Percentiles rank a stretch among this genome's conserved stretches.
Conservation (phyloP, 1,140 invertebrate species). For the Medauroidea extradentata region DNA sequence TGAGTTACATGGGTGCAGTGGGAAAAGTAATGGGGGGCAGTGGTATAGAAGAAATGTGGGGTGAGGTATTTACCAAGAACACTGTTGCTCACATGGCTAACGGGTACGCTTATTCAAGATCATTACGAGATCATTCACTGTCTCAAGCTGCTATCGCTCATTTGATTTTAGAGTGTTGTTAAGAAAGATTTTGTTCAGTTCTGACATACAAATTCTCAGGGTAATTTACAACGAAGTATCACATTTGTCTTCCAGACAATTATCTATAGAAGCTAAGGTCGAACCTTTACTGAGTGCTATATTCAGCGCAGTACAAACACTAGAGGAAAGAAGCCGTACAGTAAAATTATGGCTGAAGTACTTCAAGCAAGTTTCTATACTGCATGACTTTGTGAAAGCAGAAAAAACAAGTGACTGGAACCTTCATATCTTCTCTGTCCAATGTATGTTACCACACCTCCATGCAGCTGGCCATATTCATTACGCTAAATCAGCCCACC, state of each 20-base stretch:
- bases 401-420: conserved; percentile 41
- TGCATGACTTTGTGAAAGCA: conserved; percentile 35
- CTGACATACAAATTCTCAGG: neutral
- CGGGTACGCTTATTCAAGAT: conserved; percentile 32
- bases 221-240: no score
- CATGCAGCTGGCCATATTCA: conserved; percentile 41
- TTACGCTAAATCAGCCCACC: conserved; percentile 44
- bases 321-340: neutral
- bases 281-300: neutral
- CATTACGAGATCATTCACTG: conserved; percentile 38
- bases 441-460: conserved; percentile 45
- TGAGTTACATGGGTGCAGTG: conserved; percentile 41
- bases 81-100: no score
- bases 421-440: conserved; percentile 34
- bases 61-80: no score
- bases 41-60: conserved; percentile 37
- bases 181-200: neutral
- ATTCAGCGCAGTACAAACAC: neutral
- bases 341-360: conserved; percentile 39
- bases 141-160: conserved; percentile 31
- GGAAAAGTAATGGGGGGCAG: conserved; percentile 42
- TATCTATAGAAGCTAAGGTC: neutral
- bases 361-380: conserved; percentile 36
- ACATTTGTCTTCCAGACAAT: neutral
- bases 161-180: conserved; percentile 21